phyloP scores from a whole-genome alignment of 2,113 vertebrate genomes.

The Engystomops pustulosus region DNA sequence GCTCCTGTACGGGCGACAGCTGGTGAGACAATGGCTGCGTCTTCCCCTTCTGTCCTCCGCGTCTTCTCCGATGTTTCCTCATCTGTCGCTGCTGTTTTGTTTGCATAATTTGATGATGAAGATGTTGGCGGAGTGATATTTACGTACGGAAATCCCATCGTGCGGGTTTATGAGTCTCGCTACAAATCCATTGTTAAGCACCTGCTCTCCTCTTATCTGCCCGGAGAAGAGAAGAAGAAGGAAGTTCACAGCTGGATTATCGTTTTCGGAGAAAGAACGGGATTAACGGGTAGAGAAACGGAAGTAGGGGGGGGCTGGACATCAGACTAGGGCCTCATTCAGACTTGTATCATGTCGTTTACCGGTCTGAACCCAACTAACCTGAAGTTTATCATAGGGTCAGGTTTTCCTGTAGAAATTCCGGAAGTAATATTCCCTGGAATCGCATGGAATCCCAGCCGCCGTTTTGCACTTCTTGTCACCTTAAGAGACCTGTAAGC shows the following conservation, averaged over 20 bases:
- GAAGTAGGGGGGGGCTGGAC: background rate
- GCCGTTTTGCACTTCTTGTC: too few relatives aligned
- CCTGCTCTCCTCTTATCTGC: background rate
- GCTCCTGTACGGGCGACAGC: constrained; percentile 15
- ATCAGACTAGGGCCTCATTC: background rate
- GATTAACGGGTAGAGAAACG: background rate
- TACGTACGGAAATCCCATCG: background rate
- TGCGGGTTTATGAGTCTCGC: background rate
- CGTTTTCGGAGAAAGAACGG: background rate
- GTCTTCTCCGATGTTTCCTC: constrained; percentile 23
- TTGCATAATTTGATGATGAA: constrained; percentile 27
- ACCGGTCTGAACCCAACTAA: too few relatives aligned
- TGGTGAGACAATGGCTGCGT: constrained; percentile 4
- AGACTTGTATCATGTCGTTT: too few relatives aligned
- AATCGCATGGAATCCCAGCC: too few relatives aligned
- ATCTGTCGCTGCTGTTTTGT: constrained; percentile 27
- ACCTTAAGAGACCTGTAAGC: too few relatives aligned
- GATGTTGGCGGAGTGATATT: background rate
- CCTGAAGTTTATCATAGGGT: too few relatives aligned
- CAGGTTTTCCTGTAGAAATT: too few relatives aligned
- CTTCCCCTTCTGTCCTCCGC: constrained; percentile 6
- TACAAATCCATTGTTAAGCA: background rate
- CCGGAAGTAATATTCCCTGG: too few relatives aligned
- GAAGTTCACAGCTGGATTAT: background rate
- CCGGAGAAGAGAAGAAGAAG: background rate